These are phyloP conservation scores for Trissolcus brochymenae DNA, from an alignment of 2,888 invertebrate genomes.

Conservation along the genomic window DNA sequence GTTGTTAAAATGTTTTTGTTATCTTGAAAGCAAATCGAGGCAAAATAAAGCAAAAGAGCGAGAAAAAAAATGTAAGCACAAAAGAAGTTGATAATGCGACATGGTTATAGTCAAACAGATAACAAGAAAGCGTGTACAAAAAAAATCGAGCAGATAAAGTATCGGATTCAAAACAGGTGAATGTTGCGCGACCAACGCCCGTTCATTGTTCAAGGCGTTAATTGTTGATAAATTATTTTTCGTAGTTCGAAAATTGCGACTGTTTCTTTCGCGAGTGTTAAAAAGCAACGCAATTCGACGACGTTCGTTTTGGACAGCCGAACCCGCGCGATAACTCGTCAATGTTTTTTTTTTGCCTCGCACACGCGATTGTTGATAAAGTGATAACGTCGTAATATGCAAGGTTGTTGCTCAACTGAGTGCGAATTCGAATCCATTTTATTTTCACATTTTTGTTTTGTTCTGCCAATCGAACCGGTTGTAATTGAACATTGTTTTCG, in stretches of 20 bases:
- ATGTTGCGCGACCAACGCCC: conserved; percentile 72
- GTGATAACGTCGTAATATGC: conserved; percentile 29
- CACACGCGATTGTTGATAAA: conserved; percentile 30
- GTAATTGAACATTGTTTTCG: too few relatives aligned
- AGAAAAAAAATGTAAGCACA: conserved; percentile 43
- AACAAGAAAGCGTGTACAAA: conserved; percentile 71
- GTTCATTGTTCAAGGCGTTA: conserved; percentile 60
- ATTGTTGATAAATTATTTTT: conserved; percentile 29
- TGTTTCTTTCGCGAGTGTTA: background rate
- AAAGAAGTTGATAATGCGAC: conserved; percentile 75
- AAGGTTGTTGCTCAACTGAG: conserved; percentile 27
- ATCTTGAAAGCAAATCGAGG: too few relatives aligned
- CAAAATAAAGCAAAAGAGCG: too few relatives aligned
- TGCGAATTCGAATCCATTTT: background rate
- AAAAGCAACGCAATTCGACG: too few relatives aligned
- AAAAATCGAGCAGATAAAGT: conserved; percentile 73
- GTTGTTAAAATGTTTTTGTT: too few relatives aligned
- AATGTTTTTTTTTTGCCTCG: background rate
- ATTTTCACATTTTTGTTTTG: background rate
- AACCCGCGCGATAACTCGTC: conserved; percentile 1
- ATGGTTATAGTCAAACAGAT: conserved; percentile 66
- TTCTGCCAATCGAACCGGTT: background rate
- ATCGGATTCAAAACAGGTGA: conserved; percentile 73
- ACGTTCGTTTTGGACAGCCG: too few relatives aligned
- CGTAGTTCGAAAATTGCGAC: conserved; percentile 4